A percentile compares a stretch with the other conserved stretches of the same genome.
These are phyloP conservation scores for Natrix natrix DNA, from an alignment of 2,797 vertebrate species.

Conservation along the genomic window DNA sequence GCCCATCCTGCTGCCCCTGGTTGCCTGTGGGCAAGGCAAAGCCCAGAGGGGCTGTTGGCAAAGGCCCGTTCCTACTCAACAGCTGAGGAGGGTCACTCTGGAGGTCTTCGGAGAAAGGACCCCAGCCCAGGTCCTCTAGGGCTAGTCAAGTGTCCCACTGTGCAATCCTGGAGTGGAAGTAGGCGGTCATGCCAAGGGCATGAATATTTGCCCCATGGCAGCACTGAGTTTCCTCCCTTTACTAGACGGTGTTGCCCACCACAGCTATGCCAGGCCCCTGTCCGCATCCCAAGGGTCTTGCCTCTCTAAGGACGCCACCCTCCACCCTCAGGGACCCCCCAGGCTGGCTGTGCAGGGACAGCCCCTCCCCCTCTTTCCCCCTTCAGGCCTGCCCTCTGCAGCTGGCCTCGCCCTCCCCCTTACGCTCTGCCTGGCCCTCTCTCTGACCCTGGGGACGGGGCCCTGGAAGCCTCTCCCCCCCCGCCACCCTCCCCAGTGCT, in stretches of 20 bases:
- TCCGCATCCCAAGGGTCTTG: background rate
- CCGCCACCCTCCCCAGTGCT: background rate
- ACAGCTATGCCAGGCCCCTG: background rate
- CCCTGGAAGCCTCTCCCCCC: slow-evolving; percentile 40
- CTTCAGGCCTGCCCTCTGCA: background rate
- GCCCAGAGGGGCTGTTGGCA: background rate
- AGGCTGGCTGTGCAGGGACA: background rate
- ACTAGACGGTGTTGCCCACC: background rate
- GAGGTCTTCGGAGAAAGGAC: background rate
- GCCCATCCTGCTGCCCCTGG: background rate
- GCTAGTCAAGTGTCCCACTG: background rate
- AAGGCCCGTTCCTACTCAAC: background rate
- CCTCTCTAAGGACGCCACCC: background rate
- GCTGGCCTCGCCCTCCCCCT: background rate
- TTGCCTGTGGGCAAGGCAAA: background rate
- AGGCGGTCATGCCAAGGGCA: background rate
- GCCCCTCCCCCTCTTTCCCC: background rate
- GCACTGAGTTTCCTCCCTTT: background rate
- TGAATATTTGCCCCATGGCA: background rate
- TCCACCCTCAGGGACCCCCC: background rate
- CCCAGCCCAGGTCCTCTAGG: background rate
- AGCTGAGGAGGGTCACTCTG: background rate
- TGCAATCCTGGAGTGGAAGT: too few relatives aligned
- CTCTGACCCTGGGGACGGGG: background rate
- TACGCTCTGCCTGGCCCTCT: background rate